Evolutionary conservation across 2,888 invertebrate genomes (phyloP).

Genomic region (Prenolepis imparis): DNA sequence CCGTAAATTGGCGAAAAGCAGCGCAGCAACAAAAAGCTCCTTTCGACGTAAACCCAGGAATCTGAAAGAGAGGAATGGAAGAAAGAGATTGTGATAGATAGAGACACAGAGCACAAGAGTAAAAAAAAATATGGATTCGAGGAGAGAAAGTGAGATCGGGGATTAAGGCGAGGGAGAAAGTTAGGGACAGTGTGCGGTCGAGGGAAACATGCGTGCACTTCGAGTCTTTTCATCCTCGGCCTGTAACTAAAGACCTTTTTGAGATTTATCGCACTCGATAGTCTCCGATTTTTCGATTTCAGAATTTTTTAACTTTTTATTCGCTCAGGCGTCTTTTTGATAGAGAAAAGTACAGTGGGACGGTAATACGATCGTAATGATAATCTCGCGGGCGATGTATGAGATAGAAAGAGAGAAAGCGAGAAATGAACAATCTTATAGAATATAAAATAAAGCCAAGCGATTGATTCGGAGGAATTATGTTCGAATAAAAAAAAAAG

Average conservation of each 20-base stretch:
- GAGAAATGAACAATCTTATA: constrained; percentile 24
- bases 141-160: constrained; percentile 28
- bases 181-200: constrained; percentile 56
- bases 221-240: constrained; percentile 58
- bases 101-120: constrained; percentile 41
- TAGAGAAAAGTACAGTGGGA: constrained; percentile 60
- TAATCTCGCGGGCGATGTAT: constrained; percentile 28
- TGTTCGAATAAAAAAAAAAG: constrained; percentile 29
- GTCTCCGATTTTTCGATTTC: constrained; percentile 31
- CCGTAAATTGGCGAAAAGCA: constrained; percentile 84
- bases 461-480: constrained; percentile 36
- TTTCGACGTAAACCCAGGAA: constrained; percentile 84
- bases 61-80: constrained; percentile 74
- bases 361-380: constrained; percentile 5
- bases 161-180: constrained; percentile 27
- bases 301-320: constrained; percentile 31
- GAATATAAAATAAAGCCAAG: constrained; percentile 33
- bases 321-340: constrained; percentile 19
- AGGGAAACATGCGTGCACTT: constrained; percentile 74
- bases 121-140: constrained; percentile 24
- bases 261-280: constrained; percentile 41
- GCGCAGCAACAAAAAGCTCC: constrained; percentile 85
- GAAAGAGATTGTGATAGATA: constrained; percentile 55
- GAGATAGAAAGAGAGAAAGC: constrained; percentile 51
- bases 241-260: constrained; percentile 40